Evolutionary conservation across 2,113 vertebrate genomes (phyloP), one percentile per base, ranked within the genome.

Genomic region (Centropristis striata): DNA sequence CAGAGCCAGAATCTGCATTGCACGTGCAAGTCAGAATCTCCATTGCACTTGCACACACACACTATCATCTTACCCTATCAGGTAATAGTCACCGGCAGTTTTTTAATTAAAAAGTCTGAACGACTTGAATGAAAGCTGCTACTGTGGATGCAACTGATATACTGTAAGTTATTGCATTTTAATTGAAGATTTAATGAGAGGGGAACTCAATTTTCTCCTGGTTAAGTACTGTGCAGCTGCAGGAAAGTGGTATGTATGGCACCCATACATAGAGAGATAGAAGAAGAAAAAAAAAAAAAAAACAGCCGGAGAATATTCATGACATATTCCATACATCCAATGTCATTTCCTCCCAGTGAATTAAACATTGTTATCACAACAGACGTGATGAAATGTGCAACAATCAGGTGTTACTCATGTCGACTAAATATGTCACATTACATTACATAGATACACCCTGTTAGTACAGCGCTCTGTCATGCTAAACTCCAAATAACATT

Each of bases 31-130:
- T n/a, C n/a, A n/a, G 20, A 42, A 9, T 47, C 15, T 21, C 14
- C 44, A 20, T 23, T 32, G 21, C 41, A 23, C 47, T n/a, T 18
- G 23, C 25, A 41, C 41, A 72, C 61, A 57, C 63, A 63, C 15
- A 36, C 42, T 57, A 53, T 85, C 28, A 67, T 83, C 74, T 63
- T 51, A 74, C 41, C 47, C 27, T 49, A 83, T 75, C 77, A 71
- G 71, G 67, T 81, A 80, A 83, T 82, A 66, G 74, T 81, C 39
- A 10, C 44, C 8, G 27, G 74, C 70, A 75, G 42, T 63, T 78
- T 89, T 84, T 64, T 86, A 86, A 90, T 87, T 90, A 77, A 80
- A n/a, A 88, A 90, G 64, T 69, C 65, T 37, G 57, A 80, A n/a
- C 68, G 73, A 54, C 59, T 78, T 83, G 13, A 85, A 60, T 80